These are phyloP conservation scores for Chondrilla cf. caribensis DNA, from an alignment of 37 sponge, comb jelly and placozoan species.

Conservation along the genomic window DNA sequence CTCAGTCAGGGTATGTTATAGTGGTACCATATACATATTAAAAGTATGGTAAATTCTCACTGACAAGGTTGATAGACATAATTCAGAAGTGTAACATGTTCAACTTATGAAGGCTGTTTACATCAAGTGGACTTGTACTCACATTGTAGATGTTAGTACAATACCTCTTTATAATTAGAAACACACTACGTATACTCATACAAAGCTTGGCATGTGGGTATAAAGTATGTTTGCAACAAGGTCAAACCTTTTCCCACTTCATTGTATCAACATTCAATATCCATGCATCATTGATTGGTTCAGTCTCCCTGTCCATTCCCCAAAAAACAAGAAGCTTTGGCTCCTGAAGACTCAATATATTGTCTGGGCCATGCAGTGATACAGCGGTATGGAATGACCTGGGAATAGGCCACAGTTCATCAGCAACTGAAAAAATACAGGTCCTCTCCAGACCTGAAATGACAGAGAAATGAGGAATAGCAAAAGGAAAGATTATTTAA, in stretches of 20 bases:
- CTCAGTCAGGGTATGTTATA: too few species aligned
- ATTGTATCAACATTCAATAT: conserved; percentile 34
- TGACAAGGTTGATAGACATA: too few species aligned
- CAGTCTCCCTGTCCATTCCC: conserved; percentile 57
- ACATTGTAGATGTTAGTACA: too few species aligned
- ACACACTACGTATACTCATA: too few species aligned
- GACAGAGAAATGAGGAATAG: neutral
- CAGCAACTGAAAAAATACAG: neutral
- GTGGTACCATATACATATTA: too few species aligned
- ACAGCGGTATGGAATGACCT: conserved; percentile 21
- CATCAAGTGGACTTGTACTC: too few species aligned
- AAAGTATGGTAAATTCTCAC: too few species aligned
- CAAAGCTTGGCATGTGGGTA: too few species aligned
- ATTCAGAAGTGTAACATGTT: too few species aligned
- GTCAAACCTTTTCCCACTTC: conserved; percentile 49
- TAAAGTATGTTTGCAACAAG: too few species aligned
- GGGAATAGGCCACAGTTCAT: conserved; percentile 15
- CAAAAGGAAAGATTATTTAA: neutral
- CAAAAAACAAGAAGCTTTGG: conserved; percentile 51
- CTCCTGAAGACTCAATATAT: neutral
- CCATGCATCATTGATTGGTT: conserved; percentile 48
- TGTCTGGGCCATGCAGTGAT: conserved; percentile 3
- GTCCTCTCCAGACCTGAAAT: conserved; percentile 7
- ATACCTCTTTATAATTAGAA: too few species aligned
- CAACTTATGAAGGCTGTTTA: too few species aligned